These are phyloP conservation scores for Hemiscyllium ocellatum DNA, from an alignment of 2,113 vertebrate genomes.

Conservation along the genomic window DNA sequence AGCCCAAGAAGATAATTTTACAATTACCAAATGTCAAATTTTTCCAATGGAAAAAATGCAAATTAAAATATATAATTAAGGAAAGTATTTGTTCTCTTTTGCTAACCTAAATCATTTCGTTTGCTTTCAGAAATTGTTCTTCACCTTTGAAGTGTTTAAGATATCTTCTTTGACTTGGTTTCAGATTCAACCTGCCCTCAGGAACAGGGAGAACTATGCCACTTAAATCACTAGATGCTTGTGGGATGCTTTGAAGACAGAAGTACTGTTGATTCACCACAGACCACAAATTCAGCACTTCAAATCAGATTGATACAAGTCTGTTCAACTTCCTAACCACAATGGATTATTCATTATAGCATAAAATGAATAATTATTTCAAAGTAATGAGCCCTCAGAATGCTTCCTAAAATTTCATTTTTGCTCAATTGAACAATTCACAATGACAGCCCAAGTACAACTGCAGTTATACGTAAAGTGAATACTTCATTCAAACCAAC, in stretches of 20 bases:
- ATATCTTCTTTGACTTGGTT: not conserved
- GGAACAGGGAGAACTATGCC: not conserved
- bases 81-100: not conserved
- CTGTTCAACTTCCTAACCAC: not conserved
- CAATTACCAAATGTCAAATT: no score
- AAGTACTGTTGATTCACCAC: not conserved
- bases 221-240: not conserved
- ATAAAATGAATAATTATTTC: not conserved
- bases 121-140: not conserved
- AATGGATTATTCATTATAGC: not conserved
- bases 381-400: not conserved
- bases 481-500: not conserved
- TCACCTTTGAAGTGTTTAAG: no score
- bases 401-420: not conserved
- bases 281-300: not conserved
- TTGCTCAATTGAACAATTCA: not conserved
- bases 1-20: no score
- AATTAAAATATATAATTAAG: not conserved
- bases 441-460: not conserved
- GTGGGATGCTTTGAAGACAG: not conserved
- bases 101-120: not conserved
- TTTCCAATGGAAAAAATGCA: no score
- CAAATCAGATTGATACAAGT: not conserved
- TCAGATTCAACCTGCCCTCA: not conserved
- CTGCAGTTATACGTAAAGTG: not conserved